Base-by-base conservation (phyloP, 2,797 vertebrate genomes). In the Gadopsis bispinosus region DNA sequence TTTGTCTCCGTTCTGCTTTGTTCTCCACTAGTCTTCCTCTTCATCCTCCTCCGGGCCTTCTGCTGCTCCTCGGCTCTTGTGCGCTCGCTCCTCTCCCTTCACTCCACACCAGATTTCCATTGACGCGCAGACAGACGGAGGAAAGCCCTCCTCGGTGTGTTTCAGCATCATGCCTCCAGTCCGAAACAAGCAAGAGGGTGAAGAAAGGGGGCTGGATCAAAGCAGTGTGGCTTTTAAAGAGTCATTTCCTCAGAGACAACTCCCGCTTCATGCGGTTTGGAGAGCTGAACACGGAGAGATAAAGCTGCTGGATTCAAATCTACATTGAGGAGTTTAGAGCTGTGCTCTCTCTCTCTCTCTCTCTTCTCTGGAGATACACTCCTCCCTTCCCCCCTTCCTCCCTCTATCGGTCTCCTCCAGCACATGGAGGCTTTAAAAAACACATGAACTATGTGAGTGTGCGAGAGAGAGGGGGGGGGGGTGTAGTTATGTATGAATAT, bases 401-500 rank as follows among this genome's bases (percentile, higher is more conserved):
- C 80, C 65, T 81, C 79, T 66, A 65, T 47, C 51, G 58, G 75
- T 56, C 88, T 77, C 82, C 78, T 85, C 78, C 80, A 79, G 80
- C 81, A 90, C 84, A 81, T 84, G 82, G 59, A 86, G 61, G 69
- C 77, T 90, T 89, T 83, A 87, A 91, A 90, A 90, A 86, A 86
- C 70, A 75, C 79, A 69, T 54, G 71, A 77, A 77, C 55, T 73
- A 69, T 83, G 73, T 67, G 41, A 47, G 45, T 66, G 66, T 77
- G 77, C 73, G 51, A 20, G 63, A 4, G 64, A 29, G 60, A 10
- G 56, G 8, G 4, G 17, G 10, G 53, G 73, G 65, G 43, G 35
- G 51, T 75, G 61, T 79, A 64, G 62, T 73, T 58, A 7, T 69
- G 35, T 29, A 19, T 69, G 75, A 31, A 3, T 11, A 2, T 63